These are phyloP conservation scores for Eunapius fragilis DNA, from an alignment of 37 sponge, comb jelly and placozoan genomes.

Conservation along the genomic window DNA sequence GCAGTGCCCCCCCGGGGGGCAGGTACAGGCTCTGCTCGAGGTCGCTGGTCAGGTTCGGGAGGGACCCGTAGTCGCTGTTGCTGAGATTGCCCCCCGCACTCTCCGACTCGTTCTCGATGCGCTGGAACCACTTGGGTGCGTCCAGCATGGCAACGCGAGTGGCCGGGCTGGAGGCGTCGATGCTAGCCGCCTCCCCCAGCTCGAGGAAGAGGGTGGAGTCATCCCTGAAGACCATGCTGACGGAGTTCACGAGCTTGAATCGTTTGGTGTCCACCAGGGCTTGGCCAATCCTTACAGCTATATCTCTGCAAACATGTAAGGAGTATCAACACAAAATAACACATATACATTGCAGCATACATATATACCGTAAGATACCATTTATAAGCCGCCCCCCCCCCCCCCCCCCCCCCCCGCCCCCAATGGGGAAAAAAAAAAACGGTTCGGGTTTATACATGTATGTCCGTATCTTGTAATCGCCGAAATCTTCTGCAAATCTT, in stretches of 20 bases:
- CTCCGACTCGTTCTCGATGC: slow-evolving; percentile 1
- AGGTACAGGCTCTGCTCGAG: background rate
- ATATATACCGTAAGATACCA: no score
- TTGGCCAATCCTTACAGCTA: slow-evolving; percentile 68
- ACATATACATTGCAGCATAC: background rate
- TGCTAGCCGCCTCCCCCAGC: slow-evolving; percentile 44
- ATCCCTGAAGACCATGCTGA: slow-evolving; percentile 55
- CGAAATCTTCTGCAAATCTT: no score
- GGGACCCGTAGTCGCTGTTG: slow-evolving; percentile 19
- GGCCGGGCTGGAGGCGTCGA: background rate
- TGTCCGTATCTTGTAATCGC: no score
- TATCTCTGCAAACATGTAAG: slow-evolving; percentile 14
- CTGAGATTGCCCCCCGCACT: no score
- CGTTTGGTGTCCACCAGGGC: slow-evolving; percentile 77
- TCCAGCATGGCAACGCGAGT: slow-evolving; percentile 23
- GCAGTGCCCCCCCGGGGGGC: no score
- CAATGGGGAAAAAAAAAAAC: no score
- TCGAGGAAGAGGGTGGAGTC: slow-evolving; percentile 58
- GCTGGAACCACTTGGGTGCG: slow-evolving; percentile 73
- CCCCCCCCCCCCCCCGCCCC: no score
- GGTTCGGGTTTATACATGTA: no score
- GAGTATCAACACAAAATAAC: background rate
- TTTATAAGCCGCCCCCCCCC: no score
- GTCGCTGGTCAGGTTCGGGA: slow-evolving; percentile 22
- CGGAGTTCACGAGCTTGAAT: slow-evolving; percentile 58